A percentile compares a stretch with the other conserved stretches of the same genome.
phyloP scores from a whole-genome alignment of 2,888 invertebrate species.

The Sphaerophoria rueppellii region DNA sequence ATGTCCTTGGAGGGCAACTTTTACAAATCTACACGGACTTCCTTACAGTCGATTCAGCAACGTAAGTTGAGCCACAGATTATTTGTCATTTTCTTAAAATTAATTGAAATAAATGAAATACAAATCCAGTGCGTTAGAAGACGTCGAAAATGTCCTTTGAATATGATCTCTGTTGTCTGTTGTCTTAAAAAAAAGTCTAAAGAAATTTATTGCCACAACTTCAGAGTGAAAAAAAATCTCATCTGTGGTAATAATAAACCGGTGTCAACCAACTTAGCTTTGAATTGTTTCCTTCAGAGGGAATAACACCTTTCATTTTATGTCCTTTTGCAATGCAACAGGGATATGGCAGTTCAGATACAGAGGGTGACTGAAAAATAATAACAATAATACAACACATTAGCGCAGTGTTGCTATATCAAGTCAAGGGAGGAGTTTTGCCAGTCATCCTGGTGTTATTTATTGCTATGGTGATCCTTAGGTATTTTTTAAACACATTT shows the following conservation, averaged over 20 bases:
- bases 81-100: conserved; percentile 35
- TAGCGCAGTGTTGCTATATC: conserved; percentile 39
- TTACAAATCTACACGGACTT: conserved; percentile 90
- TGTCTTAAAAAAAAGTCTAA: background rate
- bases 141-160: conserved; percentile 21
- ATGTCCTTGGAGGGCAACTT: conserved; percentile 92
- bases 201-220: conserved; percentile 8
- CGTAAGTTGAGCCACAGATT: conserved; percentile 84
- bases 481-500: conserved; percentile 59
- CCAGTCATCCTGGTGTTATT: conserved; percentile 59
- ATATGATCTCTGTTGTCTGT: conserved; percentile 50
- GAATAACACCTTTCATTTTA: conserved; percentile 9
- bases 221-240: conserved; percentile 61
- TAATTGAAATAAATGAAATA: conserved; percentile 68
- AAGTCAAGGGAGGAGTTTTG: conserved; percentile 17
- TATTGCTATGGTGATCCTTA: conserved; percentile 66
- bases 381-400: conserved; percentile 50
- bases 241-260: conserved; percentile 70
- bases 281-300: background rate
- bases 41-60: conserved; percentile 84
- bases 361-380: conserved; percentile 47
- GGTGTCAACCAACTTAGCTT: conserved; percentile 55
- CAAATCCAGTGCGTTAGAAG: conserved; percentile 24
- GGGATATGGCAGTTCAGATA: background rate
- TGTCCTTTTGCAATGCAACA: conserved; percentile 53